Percentiles rank a stretch among this genome's conserved stretches.
Evolutionary conservation across 2,888 invertebrate genomes (phyloP).

Genomic region (Arctia plantaginis): DNA sequence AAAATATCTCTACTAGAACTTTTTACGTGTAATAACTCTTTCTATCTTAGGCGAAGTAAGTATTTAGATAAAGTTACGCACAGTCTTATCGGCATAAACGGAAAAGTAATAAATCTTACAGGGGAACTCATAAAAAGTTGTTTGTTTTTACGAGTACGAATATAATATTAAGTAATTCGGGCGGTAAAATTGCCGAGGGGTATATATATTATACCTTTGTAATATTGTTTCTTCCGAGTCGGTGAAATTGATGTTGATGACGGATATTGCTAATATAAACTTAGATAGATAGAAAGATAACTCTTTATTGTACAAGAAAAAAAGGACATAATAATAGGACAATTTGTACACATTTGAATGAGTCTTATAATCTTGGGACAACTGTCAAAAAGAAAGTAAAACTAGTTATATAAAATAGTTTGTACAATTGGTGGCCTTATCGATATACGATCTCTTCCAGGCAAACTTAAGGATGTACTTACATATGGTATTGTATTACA

Average conservation of each 20-base stretch:
- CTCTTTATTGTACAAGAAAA: no score
- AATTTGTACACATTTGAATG: no score
- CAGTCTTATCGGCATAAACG: conserved; percentile 34
- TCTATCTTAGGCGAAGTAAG: conserved; percentile 4
- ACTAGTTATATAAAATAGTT: no score
- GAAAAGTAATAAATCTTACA: conserved; percentile 40
- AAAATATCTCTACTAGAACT: background rate
- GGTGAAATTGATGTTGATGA: conserved; percentile 15
- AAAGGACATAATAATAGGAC: no score
- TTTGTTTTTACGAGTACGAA: conserved; percentile 49
- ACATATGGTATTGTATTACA: no score
- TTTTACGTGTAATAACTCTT: conserved; percentile 9
- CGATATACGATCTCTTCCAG: no score
- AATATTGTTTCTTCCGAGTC: conserved; percentile 14
- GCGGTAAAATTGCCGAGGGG: conserved; percentile 36
- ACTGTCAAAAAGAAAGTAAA: no score
- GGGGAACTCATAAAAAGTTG: conserved; percentile 46
- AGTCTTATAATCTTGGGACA: background rate
- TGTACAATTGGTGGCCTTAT: no score
- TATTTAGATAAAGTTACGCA: conserved; percentile 14
- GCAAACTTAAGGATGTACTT: no score
- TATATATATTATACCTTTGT: conserved; percentile 26
- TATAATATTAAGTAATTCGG: conserved; percentile 40
- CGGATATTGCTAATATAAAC: conserved; percentile 20
- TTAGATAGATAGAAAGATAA: background rate